Conservation (phyloP, 2,797 vertebrate genomes). For the Paedocypris micromegethes region DNA sequence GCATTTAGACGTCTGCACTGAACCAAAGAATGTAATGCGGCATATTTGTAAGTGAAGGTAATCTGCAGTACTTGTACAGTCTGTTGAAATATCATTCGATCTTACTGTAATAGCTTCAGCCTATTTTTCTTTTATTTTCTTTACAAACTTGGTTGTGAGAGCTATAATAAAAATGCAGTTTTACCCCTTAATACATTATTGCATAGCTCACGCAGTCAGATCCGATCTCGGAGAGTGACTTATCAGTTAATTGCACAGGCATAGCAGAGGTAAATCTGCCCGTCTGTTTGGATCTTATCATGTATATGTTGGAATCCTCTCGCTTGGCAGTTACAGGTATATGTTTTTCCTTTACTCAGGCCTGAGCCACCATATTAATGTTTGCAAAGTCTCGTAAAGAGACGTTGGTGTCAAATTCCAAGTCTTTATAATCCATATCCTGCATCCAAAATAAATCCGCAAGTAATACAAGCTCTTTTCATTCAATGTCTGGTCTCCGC, state of each 20-base stretch:
- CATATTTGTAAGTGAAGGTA: too few species aligned
- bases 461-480: conserved; percentile 39
- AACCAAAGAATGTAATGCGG: too few species aligned
- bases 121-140: neutral
- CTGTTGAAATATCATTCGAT: too few species aligned
- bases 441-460: conserved; percentile 49
- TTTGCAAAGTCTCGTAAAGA: conserved; percentile 27
- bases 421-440: conserved; percentile 45
- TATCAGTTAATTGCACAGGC: conserved; percentile 15
- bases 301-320: conserved; percentile 22
- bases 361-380: conserved; percentile 20
- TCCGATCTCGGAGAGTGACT: conserved; percentile 11
- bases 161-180: neutral
- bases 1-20: too few species aligned
- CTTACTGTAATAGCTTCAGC: neutral
- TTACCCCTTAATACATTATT: conserved; percentile 10
- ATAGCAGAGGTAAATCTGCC: neutral
- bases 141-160: neutral
- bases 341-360: conserved; percentile 20
- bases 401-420: conserved; percentile 37
- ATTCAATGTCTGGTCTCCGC: conserved; percentile 35
- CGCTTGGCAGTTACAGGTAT: conserved; percentile 13
- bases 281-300: conserved; percentile 3
- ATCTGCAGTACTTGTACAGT: too few species aligned
- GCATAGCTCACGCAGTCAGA: conserved; percentile 3